These are phyloP conservation scores for Strigamia crassipes DNA, from an alignment of 2,888 invertebrate species.

Conservation along the genomic window DNA sequence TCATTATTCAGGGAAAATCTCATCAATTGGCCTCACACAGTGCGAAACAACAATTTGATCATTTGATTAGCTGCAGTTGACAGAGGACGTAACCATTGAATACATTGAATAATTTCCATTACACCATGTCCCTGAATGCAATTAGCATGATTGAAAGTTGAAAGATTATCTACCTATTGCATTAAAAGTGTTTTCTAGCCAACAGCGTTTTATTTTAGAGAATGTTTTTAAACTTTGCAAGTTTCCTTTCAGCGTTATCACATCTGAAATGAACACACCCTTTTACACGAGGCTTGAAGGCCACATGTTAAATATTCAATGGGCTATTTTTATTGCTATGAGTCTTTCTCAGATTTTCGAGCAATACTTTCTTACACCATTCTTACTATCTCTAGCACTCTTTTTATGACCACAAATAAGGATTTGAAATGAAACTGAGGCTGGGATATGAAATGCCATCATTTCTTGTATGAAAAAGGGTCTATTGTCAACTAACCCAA, in stretches of 20 bases:
- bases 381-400: not conserved
- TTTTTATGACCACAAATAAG: not conserved
- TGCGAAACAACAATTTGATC: not conserved
- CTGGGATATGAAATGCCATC: not conserved
- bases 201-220: not conserved
- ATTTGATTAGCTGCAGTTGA: not conserved
- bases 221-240: not conserved
- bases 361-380: not conserved
- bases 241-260: not conserved
- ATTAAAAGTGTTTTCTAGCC: not conserved
- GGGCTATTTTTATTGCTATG: not conserved
- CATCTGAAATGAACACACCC: not conserved
- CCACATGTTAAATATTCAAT: not conserved
- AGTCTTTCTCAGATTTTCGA: not conserved
- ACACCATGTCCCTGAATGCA: not conserved
- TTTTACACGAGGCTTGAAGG: not conserved
- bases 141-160: not conserved
- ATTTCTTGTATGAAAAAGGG: not conserved
- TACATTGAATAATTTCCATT: too few species aligned
- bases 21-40: not conserved
- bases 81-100: too few species aligned
- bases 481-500: not conserved
- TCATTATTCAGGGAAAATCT: not conserved
- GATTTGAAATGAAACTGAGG: not conserved
- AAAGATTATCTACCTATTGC: not conserved